phyloP scores from a whole-genome alignment of 2,888 invertebrate genomes.

The Atethmia centrago region DNA sequence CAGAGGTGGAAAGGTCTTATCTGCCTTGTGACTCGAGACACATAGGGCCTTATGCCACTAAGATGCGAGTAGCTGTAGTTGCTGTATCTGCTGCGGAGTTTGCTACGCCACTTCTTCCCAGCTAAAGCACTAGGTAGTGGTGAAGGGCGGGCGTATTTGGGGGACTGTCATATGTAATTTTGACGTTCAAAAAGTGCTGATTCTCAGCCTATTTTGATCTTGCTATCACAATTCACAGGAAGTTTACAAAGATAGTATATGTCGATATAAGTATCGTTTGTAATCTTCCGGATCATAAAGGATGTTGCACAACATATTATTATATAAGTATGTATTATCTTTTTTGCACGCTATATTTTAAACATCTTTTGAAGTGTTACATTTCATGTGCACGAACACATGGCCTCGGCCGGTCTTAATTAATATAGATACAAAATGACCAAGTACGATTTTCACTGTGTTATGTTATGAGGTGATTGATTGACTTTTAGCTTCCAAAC shows the following conservation, averaged over 20 bases:
- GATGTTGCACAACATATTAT: neutral
- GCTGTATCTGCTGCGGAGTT: too few relatives aligned
- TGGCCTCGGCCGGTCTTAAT: neutral
- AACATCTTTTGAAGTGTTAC: neutral
- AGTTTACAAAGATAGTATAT: neutral
- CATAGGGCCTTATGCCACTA: neutral
- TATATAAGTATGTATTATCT: neutral
- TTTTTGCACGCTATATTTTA: neutral
- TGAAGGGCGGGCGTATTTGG: too few relatives aligned
- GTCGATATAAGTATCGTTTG: too few relatives aligned
- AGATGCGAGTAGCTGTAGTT: neutral
- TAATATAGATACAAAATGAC: neutral
- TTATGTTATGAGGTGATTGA: neutral
- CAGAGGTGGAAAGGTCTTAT: neutral
- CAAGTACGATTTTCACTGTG: neutral
- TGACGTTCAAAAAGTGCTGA: too few relatives aligned
- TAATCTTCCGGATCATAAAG: constrained; percentile 8
- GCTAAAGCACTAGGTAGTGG: too few relatives aligned
- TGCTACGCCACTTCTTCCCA: too few relatives aligned
- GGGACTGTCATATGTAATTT: too few relatives aligned
- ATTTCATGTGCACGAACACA: neutral
- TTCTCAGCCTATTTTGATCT: too few relatives aligned
- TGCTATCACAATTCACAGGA: constrained; percentile 31
- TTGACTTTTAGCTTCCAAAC: too few relatives aligned
- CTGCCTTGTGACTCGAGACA: neutral